Conservation (phyloP, 1,140 invertebrate genomes). For the Drosophila mauritiana region DNA sequence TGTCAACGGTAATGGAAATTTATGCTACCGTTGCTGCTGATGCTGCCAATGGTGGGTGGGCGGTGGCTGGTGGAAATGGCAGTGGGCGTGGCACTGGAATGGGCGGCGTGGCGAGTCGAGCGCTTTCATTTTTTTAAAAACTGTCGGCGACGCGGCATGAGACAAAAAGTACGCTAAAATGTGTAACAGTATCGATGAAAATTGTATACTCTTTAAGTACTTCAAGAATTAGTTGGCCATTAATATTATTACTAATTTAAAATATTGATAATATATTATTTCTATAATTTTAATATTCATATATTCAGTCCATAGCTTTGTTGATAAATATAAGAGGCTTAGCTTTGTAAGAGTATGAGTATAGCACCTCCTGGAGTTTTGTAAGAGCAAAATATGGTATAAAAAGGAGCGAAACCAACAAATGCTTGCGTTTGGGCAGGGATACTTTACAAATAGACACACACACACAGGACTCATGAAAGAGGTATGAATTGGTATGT, state of each 20-base stretch:
- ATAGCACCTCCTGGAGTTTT: constrained; percentile 6
- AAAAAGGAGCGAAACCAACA: constrained; percentile 25
- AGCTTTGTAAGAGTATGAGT: neutral
- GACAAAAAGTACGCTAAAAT: constrained; percentile 10
- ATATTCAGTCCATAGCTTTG: too few species aligned
- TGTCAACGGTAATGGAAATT: constrained; percentile 83
- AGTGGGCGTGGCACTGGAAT: constrained; percentile 34
- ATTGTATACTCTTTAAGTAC: neutral
- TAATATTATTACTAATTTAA: neutral
- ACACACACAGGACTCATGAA: constrained; percentile 17
- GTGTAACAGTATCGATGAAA: neutral
- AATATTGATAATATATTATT: neutral
- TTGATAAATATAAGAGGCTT: too few species aligned
- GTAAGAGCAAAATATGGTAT: neutral
- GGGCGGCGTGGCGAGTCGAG: constrained; percentile 14
- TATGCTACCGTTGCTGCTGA: constrained; percentile 64
- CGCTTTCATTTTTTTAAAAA: constrained; percentile 50
- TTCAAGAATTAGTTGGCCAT: neutral
- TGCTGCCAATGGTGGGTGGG: constrained; percentile 13
- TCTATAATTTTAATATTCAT: too few species aligned
- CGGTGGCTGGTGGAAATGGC: constrained; percentile 18
- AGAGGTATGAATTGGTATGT: constrained; percentile 10
- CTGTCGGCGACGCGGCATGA: constrained; percentile 34
- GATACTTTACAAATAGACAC: constrained; percentile 58
- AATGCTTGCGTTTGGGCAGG: constrained; percentile 54